Percentiles rank a stretch among this genome's conserved stretches.
Evolutionary conservation across 2,797 vertebrate genomes (phyloP).

Genomic region (Lepidocolaptes lacrymiger): DNA sequence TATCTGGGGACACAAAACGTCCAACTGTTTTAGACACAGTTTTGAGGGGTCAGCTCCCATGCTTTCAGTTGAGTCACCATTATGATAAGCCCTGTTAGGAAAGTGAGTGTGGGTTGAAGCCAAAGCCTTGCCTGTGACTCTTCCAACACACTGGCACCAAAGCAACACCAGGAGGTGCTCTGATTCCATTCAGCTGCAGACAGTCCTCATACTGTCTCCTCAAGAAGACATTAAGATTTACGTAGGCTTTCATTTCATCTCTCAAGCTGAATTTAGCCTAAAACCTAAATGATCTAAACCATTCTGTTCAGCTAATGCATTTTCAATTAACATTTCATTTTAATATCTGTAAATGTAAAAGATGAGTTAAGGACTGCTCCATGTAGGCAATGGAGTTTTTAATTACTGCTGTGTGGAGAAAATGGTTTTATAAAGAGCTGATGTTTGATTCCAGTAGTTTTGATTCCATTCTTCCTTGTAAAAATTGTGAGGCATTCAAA

Average conservation of each 20-base stretch:
- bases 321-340: slow-evolving; percentile 33
- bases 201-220: neutral
- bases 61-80: neutral
- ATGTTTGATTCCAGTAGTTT: neutral
- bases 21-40: neutral
- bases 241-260: neutral
- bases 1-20: neutral
- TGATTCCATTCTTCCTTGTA: neutral
- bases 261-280: neutral
- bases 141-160: neutral
- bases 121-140: neutral
- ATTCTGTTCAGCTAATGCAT: neutral
- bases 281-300: neutral
- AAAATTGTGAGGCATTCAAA: neutral
- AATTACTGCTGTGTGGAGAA: neutral
- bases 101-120: neutral
- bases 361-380: neutral
- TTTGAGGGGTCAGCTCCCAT: neutral
- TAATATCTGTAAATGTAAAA: neutral
- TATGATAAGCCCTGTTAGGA: neutral
- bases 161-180: neutral
- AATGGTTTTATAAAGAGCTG: neutral
- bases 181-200: neutral
- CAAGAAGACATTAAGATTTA: neutral
- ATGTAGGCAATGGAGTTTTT: neutral